phyloP scores from a whole-genome alignment of 2,888 invertebrate genomes.

The Cryptus armator region DNA sequence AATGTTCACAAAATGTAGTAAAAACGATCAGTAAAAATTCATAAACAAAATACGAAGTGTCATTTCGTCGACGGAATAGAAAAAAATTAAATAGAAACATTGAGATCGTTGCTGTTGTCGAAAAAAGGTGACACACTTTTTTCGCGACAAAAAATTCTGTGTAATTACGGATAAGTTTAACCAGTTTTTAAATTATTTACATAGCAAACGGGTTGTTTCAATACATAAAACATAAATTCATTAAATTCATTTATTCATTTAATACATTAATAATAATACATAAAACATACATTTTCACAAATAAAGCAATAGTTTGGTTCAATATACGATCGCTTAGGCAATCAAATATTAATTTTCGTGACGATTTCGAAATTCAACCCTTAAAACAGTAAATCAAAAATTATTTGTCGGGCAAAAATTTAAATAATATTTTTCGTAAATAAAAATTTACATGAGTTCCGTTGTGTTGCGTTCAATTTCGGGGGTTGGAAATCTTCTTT shows the following conservation, averaged over 20 bases:
- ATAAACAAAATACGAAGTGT: neutral
- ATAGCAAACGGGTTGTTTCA: no score
- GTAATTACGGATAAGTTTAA: neutral
- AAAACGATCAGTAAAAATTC: neutral
- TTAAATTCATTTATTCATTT: no score
- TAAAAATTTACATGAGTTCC: neutral
- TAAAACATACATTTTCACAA: no score
- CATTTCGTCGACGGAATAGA: neutral
- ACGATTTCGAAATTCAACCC: neutral
- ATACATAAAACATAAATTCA: no score
- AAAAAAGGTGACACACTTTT: neutral
- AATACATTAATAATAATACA: no score
- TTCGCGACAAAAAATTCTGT: neutral
- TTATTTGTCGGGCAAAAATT: neutral
- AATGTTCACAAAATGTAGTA: neutral
- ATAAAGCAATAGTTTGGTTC: no score
- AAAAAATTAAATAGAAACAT: neutral
- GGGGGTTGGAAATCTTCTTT: slow-evolving; percentile 46
- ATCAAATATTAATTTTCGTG: neutral
- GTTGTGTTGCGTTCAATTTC: neutral
- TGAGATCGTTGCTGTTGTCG: neutral
- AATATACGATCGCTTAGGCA: neutral
- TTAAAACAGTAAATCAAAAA: neutral
- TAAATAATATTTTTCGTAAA: neutral
- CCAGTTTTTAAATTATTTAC: no score